Evolutionary conservation across 2,113 vertebrate genomes (phyloP).

Genomic region (Guaruba guarouba): DNA sequence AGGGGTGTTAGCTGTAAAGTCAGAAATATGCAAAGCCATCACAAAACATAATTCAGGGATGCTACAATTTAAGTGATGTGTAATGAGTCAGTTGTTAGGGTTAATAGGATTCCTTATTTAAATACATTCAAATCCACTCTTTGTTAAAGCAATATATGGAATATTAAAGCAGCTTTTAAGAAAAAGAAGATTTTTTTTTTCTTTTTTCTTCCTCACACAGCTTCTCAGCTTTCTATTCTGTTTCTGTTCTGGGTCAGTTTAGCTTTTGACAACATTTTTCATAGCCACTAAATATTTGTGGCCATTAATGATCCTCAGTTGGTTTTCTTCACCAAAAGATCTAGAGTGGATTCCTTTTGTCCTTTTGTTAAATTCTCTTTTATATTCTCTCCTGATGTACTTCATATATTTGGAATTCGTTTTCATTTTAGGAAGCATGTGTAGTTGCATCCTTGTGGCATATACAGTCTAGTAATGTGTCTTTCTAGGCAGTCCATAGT

Average conservation of each 20-base stretch:
- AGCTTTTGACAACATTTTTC: not conserved
- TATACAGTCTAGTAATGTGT: not conserved
- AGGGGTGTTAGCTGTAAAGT: conserved; percentile 27
- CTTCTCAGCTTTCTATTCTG: not conserved
- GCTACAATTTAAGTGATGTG: not conserved
- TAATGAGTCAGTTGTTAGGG: not conserved
- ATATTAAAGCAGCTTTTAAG: not conserved
- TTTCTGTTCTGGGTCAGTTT: not conserved
- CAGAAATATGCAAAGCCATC: conserved; percentile 1
- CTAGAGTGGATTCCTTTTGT: not conserved
- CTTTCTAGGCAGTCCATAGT: not conserved
- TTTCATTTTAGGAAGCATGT: not conserved
- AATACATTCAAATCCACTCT: not conserved
- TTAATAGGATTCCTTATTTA: not conserved
- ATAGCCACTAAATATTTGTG: not conserved
- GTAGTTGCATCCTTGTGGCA: not conserved
- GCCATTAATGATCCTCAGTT: not conserved
- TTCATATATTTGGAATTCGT: not conserved
- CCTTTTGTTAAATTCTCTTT: not conserved
- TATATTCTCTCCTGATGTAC: not conserved
- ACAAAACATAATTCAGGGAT: not conserved
- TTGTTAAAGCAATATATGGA: not conserved
- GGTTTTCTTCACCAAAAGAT: not conserved
- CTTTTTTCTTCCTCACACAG: not conserved
- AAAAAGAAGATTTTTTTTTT: not conserved